Percentiles rank a stretch among this genome's conserved stretches.
Conservation (phyloP, 2,113 vertebrate species). For the Otolemur garnettii region DNA sequence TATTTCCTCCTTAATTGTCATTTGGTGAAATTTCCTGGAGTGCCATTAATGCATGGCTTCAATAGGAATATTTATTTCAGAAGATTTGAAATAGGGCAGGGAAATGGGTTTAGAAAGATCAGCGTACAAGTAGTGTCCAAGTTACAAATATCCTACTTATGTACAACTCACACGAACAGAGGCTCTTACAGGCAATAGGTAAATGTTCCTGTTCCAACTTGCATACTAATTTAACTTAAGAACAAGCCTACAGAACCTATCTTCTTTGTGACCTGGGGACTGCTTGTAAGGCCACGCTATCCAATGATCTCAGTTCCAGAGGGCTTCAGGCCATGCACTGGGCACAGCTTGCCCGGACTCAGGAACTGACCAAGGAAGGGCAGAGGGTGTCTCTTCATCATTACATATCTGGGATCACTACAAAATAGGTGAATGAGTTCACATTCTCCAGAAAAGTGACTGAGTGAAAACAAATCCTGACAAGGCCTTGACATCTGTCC, state of each 20-base stretch:
- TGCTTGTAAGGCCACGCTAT: background rate
- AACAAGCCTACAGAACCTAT: no score
- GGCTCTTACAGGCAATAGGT: no score
- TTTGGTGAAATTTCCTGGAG: background rate
- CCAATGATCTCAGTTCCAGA: background rate
- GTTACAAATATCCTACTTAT: no score
- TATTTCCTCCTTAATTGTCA: background rate
- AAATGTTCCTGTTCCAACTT: no score
- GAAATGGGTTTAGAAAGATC: background rate
- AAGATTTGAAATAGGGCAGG: background rate
- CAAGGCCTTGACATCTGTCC: background rate
- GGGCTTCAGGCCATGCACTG: background rate
- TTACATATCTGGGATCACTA: background rate
- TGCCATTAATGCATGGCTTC: constrained; percentile 8
- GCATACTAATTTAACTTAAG: no score
- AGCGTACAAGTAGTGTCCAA: background rate
- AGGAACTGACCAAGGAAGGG: background rate
- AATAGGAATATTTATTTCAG: constrained; percentile 7
- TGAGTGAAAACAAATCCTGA: constrained; percentile 39
- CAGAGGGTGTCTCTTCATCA: background rate
- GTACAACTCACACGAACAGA: no score
- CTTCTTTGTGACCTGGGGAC: no score
- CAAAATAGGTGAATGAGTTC: background rate
- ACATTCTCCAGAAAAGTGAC: constrained; percentile 31
- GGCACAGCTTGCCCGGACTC: background rate